Evolutionary conservation across 2,797 vertebrate species (phyloP).

Genomic region (Pelodytes ibericus): DNA sequence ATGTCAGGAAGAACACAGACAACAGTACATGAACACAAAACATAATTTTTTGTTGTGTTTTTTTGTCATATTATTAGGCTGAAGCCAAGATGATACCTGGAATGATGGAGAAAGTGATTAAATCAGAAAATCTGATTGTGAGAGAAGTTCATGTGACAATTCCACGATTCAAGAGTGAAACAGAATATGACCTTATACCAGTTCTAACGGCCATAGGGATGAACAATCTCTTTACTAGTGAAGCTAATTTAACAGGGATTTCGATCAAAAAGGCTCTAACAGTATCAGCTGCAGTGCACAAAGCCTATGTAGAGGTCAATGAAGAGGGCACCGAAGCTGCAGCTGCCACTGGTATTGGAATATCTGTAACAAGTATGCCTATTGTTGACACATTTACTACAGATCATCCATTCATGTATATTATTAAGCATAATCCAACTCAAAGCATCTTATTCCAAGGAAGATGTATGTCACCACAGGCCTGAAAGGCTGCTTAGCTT

Average conservation of each 20-base stretch:
- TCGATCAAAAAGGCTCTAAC: conserved; percentile 71
- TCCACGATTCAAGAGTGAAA: conserved; percentile 86
- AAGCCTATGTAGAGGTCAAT: conserved; percentile 86
- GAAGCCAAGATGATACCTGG: conserved; percentile 67
- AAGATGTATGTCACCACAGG: background rate
- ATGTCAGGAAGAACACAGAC: too few species aligned
- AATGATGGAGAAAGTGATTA: conserved; percentile 65
- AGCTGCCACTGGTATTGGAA: conserved; percentile 72
- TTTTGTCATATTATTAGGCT: conserved; percentile 59
- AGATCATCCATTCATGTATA: conserved; percentile 23
- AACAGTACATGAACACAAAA: too few species aligned
- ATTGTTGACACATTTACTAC: background rate
- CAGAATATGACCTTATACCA: conserved; percentile 77
- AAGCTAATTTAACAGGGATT: conserved; percentile 86
- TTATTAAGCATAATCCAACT: background rate
- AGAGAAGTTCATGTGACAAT: conserved; percentile 74
- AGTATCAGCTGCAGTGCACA: conserved; percentile 84
- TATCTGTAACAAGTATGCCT: background rate
- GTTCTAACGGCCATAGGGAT: conserved; percentile 82
- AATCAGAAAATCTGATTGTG: conserved; percentile 63
- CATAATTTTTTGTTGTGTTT: background rate
- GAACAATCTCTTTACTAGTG: conserved; percentile 75
- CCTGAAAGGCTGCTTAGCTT: conserved; percentile 3
- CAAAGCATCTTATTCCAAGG: conserved; percentile 1
- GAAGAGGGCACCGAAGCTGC: conserved; percentile 88